These are phyloP conservation scores for Trachelus iudaicus DNA, from an alignment of 2,888 invertebrate genomes.

Conservation along the genomic window DNA sequence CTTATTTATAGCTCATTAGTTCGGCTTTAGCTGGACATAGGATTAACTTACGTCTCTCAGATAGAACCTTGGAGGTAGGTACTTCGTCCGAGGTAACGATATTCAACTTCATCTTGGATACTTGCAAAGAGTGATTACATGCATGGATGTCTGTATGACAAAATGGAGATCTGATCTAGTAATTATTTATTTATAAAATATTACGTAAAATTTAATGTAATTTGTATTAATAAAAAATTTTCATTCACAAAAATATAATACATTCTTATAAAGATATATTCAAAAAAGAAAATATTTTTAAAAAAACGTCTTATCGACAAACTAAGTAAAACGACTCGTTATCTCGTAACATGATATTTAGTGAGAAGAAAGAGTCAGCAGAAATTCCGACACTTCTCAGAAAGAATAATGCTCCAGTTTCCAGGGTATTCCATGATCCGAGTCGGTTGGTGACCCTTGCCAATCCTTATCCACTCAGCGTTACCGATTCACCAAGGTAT, in stretches of 20 bases:
- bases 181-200: neutral
- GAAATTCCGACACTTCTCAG: neutral
- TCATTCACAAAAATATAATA: too few species aligned
- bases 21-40: constrained; percentile 42
- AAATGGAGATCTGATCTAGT: neutral
- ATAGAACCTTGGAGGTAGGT: constrained; percentile 3
- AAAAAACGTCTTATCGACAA: neutral
- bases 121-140: neutral
- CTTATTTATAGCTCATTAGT: constrained; percentile 59
- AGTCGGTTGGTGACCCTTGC: neutral
- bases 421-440: neutral
- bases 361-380: neutral
- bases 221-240: neutral
- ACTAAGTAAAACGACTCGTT: neutral
- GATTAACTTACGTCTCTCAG: constrained; percentile 37
- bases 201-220: neutral
- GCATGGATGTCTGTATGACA: neutral
- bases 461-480: neutral
- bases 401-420: neutral
- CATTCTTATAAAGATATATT: neutral
- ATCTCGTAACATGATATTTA: neutral
- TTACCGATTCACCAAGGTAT: neutral
- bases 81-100: constrained; percentile 8
- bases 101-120: neutral
- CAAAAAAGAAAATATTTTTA: neutral